Percentiles rank a stretch among this genome's conserved stretches.
Conservation (phyloP, 2,797 vertebrate species). For the Arctocebus calabarensis region DNA sequence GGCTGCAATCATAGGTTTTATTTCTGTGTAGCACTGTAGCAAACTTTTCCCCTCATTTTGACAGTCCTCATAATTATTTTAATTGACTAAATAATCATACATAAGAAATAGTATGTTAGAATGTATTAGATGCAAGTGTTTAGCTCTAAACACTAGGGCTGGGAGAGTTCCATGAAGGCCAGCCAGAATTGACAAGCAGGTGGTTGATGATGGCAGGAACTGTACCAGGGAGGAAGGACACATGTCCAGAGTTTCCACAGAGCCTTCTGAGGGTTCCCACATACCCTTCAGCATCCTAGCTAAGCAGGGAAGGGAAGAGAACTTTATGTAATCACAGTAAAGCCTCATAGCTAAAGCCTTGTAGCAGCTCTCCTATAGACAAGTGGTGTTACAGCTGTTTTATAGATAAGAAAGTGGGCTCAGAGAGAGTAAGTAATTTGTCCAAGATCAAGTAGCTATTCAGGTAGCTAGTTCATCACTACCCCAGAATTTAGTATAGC, state of each 20-base stretch:
- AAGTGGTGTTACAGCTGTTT: not conserved
- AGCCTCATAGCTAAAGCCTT: not conserved
- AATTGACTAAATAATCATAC: not conserved
- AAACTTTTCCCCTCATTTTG: not conserved
- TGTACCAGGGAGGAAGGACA: no score
- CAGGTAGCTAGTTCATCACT: not conserved
- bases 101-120: not conserved
- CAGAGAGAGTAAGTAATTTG: not conserved
- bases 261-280: not conserved
- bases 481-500: not conserved
- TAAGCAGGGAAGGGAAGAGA: not conserved
- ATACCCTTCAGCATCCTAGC: not conserved
- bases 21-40: not conserved
- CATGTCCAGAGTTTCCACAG: fast-evolving
- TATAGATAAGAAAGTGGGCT: not conserved
- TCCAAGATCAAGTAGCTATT: not conserved
- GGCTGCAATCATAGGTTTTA: not conserved
- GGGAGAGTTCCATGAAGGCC: not conserved
- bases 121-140: not conserved
- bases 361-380: not conserved
- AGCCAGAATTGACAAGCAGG: not conserved
- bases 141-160: not conserved
- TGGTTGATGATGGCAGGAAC: not conserved
- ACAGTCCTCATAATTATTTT: not conserved
- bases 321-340: fast-evolving